Conservation (phyloP, 2,888 invertebrate species). For the Chrysolina oricalcia region DNA sequence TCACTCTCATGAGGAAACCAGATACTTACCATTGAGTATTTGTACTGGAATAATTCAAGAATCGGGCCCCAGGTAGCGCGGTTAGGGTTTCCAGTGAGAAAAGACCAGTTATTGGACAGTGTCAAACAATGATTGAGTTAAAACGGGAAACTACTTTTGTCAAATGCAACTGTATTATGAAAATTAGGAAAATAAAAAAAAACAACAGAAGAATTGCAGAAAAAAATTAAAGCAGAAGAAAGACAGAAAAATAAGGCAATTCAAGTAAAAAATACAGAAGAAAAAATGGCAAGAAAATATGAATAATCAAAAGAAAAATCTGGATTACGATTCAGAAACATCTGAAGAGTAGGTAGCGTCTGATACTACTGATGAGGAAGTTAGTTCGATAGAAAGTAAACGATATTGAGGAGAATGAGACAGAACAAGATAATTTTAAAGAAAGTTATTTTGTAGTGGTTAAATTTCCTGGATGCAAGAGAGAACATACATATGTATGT, state of each 20-base stretch:
- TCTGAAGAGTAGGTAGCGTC: background rate
- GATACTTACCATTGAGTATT: no score
- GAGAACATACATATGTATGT: no score
- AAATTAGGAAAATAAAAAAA: background rate
- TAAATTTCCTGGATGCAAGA: no score
- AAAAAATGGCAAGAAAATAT: background rate
- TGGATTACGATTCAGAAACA: background rate
- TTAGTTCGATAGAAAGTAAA: background rate
- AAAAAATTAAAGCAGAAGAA: background rate
- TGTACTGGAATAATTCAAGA: no score
- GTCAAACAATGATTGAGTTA: slow-evolving; percentile 56
- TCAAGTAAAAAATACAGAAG: background rate
- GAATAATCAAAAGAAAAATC: background rate
- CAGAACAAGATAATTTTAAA: no score
- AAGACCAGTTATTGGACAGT: slow-evolving; percentile 60
- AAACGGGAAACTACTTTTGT: slow-evolving; percentile 50
- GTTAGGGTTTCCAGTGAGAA: slow-evolving; percentile 62
- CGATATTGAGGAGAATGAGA: no score
- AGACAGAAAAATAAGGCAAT: background rate
- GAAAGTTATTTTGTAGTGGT: background rate
- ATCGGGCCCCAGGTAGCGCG: slow-evolving; percentile 30
- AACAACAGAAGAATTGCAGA: background rate
- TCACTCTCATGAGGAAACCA: no score
- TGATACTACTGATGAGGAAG: background rate
- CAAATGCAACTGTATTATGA: no score